Conservation (phyloP, 1,140 invertebrate species). For the Eriosoma lanigerum region DNA sequence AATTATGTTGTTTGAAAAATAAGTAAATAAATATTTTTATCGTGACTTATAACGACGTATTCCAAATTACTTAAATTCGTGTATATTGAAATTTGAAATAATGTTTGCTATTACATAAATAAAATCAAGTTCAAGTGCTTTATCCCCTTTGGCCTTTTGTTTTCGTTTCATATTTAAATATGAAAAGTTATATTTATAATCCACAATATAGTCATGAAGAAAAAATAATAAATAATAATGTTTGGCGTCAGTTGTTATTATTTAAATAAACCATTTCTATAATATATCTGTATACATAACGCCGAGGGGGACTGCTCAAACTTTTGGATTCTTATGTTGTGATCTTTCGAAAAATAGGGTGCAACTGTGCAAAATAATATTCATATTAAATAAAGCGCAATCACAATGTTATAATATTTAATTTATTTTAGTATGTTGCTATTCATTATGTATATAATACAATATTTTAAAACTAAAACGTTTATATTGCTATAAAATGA, state of each 20-base stretch:
- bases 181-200: conserved; percentile 9
- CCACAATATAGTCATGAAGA: conserved; percentile 8
- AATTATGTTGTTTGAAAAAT: conserved; percentile 1
- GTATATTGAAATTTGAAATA: conserved; percentile 8
- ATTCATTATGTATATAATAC: not conserved
- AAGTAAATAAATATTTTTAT: conserved; percentile 11
- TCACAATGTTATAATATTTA: conserved; percentile 11
- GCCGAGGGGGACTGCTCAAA: not conserved
- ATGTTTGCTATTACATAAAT: not conserved
- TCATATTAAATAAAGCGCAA: conserved; percentile 1
- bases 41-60: not conserved
- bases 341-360: conserved; percentile 22
- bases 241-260: conserved; percentile 40
- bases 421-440: too few relatives aligned
- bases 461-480: not conserved
- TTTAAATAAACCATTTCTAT: conserved; percentile 37
- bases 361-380: too few relatives aligned
- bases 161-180: conserved; percentile 19
- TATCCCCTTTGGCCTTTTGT: not conserved
- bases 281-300: not conserved
- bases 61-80: not conserved
- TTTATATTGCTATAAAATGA: not conserved
- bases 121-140: not conserved
- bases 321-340: conserved; percentile 5
- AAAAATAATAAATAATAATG: conserved; percentile 19